Evolutionary conservation across 2,888 invertebrate species (phyloP).

Genomic region (Apodemia zela): DNA sequence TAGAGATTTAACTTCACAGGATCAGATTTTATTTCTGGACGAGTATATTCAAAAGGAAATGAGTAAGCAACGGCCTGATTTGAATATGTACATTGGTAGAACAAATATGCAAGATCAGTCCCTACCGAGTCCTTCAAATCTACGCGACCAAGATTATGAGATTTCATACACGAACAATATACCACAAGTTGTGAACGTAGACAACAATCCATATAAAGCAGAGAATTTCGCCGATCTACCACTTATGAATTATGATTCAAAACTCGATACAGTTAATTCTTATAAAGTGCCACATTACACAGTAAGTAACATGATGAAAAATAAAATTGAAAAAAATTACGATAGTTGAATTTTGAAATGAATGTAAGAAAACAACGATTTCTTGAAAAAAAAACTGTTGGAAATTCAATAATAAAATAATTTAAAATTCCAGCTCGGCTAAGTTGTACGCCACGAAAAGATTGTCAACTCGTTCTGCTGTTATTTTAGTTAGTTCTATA

Average conservation of each 20-base stretch:
- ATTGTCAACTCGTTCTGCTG: no score
- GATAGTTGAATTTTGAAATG: no score
- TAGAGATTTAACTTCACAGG: conserved; percentile 37
- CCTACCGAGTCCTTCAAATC: conserved; percentile 54
- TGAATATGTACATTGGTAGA: background rate
- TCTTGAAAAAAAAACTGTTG: no score
- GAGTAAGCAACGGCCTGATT: conserved; percentile 27
- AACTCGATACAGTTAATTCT: conserved; percentile 59
- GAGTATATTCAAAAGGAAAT: conserved; percentile 37
- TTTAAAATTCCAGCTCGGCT: no score
- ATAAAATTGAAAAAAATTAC: no score
- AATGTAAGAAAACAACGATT: no score
- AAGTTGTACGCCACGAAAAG: no score
- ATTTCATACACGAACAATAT: conserved; percentile 56
- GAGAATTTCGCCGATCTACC: conserved; percentile 63
- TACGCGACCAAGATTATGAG: conserved; percentile 53
- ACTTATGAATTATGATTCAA: conserved; percentile 62
- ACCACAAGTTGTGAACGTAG: conserved; percentile 46
- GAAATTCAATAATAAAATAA: no score
- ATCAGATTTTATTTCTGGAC: conserved; percentile 37
- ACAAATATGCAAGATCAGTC: conserved; percentile 42
- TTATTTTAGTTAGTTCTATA: no score
- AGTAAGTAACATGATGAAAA: conserved; percentile 48
- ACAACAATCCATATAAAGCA: conserved; percentile 48
- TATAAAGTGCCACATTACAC: conserved; percentile 72